Base-by-base conservation (phyloP, 53 echinoderm and acorn worm species). In the Temnopleurus reevesii region DNA sequence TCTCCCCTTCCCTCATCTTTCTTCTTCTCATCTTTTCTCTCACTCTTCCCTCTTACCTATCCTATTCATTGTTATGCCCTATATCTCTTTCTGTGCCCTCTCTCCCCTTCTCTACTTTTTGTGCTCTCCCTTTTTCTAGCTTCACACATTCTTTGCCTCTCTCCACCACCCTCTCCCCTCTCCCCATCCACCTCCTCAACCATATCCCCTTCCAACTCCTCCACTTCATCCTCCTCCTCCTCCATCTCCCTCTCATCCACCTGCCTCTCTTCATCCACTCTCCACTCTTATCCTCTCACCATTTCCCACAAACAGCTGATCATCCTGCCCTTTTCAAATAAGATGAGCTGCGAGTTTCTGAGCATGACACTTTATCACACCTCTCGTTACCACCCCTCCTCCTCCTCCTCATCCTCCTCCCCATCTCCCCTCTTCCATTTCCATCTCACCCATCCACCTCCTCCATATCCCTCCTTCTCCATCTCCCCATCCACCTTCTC, bases 281-380 rank as follows among this genome's bases (percentile, higher is more conserved):
- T 47, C 49, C 31, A 27, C 79, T 49, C 28, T 12, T 41, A 53
- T 21, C 83, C 83, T 55, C 55, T 31, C 54, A 21, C 83, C 54
- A 47, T 25, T 83, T 55, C 36, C 83, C 55, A 12, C 54, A n/a
- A 83, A 55, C 55, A 46, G 46, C 83, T 83, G 49, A 35, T 23
- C 25, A 83, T 34, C 55, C 38, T 17, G 4, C 53, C 9, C 53
- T 15, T 10, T 49, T 1, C 46, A 79, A 49, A 46, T 47, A 79
- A 79, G 79, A 79, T 47, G 46, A 79, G 79, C 49, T 46, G 46
- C 49, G 41, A 46, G 79, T 46, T 15, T 46, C 8, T 17, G 15
- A 49, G 79, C 79, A 27, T 28, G 79, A 49, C 79, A 79, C 46
- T 79, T 49, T 47, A 27, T 49, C 79, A 21, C 49, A 6, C 23